phyloP scores from a whole-genome alignment of 2,797 vertebrate species.

The Smutsia temminckii region DNA sequence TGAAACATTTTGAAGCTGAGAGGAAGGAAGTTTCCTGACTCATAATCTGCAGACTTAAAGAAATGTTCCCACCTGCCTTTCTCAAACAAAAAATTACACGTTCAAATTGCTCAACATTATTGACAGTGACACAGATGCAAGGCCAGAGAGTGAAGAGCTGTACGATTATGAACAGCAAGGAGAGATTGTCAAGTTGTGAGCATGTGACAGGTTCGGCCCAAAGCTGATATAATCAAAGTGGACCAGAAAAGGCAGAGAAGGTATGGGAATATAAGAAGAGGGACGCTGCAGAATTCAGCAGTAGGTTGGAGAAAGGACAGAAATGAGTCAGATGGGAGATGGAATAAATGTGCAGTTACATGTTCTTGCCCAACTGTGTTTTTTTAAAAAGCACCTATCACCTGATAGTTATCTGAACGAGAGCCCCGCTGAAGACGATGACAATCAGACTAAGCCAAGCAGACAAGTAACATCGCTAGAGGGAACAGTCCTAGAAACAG shows the following conservation, averaged over 20 bases:
- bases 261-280: not conserved
- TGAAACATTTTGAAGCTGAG: not conserved
- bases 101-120: not conserved
- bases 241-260: not conserved
- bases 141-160: not conserved
- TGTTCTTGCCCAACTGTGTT: not conserved
- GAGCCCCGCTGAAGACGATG: not conserved
- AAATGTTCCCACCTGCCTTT: not conserved
- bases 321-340: constrained; percentile 43
- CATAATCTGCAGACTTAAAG: too few species aligned
- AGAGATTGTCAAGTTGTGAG: not conserved
- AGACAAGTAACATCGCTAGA: constrained; percentile 37
- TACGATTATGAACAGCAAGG: not conserved
- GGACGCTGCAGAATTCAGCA: not conserved
- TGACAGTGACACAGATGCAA: not conserved
- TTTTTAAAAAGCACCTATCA: constrained; percentile 49
- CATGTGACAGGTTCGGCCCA: not conserved
- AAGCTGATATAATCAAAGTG: not conserved
- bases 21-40: not conserved
- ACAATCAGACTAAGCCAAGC: constrained; percentile 56
- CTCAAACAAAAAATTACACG: not conserved
- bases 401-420: not conserved
- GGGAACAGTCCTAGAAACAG: constrained; percentile 13
- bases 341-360: constrained; percentile 39
- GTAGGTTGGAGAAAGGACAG: not conserved